Conservation (phyloP, 2,113 vertebrate species). For the Rhegmatorhina hoffmannsi region DNA sequence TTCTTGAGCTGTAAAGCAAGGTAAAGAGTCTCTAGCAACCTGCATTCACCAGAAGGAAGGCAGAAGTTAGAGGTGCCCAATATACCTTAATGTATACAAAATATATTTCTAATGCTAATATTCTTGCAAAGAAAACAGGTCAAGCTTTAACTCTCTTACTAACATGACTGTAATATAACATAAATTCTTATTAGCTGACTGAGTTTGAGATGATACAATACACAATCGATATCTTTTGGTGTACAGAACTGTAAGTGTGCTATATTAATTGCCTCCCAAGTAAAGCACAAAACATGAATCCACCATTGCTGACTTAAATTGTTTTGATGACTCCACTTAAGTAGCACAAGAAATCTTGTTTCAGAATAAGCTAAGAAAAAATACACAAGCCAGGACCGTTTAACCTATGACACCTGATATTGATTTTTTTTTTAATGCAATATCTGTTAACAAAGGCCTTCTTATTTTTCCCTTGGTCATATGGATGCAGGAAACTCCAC, state of each 20-base stretch:
- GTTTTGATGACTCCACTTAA: not conserved
- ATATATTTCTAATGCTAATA: not conserved
- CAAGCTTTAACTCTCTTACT: not conserved
- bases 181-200: not conserved
- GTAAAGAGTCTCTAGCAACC: not conserved
- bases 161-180: not conserved
- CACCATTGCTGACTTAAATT: not conserved
- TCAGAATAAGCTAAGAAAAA: not conserved
- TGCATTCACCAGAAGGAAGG: not conserved
- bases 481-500: fast-evolving
- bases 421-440: not conserved
- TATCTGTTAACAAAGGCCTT: not conserved
- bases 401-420: not conserved
- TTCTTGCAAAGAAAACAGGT: not conserved
- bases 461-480: not conserved
- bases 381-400: not conserved
- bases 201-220: not conserved
- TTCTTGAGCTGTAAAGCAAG: not conserved
- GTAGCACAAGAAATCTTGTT: not conserved
- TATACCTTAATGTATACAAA: not conserved
- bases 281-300: not conserved
- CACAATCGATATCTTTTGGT: not conserved
- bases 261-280: not conserved
- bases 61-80: not conserved
- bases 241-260: not conserved